Evolutionary conservation across 2,113 vertebrate genomes (phyloP).

Genomic region (Bos indicus): DNA sequence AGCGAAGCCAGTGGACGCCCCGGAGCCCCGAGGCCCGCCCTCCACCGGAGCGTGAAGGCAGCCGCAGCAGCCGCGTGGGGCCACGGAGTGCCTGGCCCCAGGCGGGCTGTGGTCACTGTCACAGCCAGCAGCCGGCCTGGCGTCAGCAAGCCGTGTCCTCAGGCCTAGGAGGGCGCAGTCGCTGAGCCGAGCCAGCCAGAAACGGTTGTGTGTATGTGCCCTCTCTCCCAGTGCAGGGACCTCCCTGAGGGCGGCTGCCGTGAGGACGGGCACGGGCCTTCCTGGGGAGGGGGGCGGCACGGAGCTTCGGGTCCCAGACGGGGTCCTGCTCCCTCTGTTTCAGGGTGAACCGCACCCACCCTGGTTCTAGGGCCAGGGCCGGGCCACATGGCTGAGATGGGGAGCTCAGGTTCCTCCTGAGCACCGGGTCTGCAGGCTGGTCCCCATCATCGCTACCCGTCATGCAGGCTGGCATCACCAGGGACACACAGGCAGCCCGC

Average conservation of each 20-base stretch:
- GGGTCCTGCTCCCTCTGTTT: not conserved
- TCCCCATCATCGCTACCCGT: fast-evolving
- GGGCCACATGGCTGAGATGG: not conserved
- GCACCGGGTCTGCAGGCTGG: not conserved
- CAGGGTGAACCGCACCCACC: not conserved
- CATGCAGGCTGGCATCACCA: fast-evolving
- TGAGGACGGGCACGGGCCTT: fast-evolving
- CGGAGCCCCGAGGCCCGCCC: not conserved
- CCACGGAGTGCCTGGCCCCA: fast-evolving
- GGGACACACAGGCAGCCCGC: fast-evolving
- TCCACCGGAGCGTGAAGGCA: not conserved
- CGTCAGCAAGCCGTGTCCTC: not conserved
- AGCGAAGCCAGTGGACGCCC: not conserved
- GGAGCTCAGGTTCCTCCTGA: too few relatives aligned
- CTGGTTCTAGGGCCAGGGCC: not conserved
- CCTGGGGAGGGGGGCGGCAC: fast-evolving
- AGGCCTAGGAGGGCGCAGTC: fast-evolving
- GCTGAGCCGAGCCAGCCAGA: not conserved
- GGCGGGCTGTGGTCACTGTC: not conserved
- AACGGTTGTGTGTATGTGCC: fast-evolving
- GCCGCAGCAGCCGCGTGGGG: not conserved
- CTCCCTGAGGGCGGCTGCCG: not conserved
- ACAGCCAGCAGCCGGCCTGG: not conserved
- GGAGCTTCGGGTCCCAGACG: not conserved
- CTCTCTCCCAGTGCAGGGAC: fast-evolving